phyloP scores from a whole-genome alignment of 2,797 vertebrate species.

The Danio albolineatus region DNA sequence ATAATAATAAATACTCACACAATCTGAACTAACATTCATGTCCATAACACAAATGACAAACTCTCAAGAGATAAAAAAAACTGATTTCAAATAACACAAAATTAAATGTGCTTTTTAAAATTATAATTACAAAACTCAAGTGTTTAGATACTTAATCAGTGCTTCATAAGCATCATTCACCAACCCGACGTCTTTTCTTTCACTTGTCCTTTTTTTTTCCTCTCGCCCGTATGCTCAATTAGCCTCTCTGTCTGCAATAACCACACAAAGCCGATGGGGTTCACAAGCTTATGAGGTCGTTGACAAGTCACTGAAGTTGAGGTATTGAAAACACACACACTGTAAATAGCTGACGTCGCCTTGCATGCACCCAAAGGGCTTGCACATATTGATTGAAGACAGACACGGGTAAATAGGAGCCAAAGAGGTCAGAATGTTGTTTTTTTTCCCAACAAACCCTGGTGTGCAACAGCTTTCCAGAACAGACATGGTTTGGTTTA shows the following conservation, averaged over 20 bases:
- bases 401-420: slow-evolving; percentile 52
- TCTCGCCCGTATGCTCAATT: slow-evolving; percentile 30
- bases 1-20: no score
- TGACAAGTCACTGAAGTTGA: slow-evolving; percentile 43
- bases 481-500: slow-evolving; percentile 64
- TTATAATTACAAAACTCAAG: background rate
- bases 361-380: slow-evolving; percentile 30
- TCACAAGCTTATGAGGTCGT: slow-evolving; percentile 29
- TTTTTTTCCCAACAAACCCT: slow-evolving; percentile 57
- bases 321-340: slow-evolving; percentile 37
- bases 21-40: background rate
- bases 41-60: background rate
- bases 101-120: background rate
- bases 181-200: background rate
- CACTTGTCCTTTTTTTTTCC: background rate
- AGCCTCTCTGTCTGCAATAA: slow-evolving; percentile 36
- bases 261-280: slow-evolving; percentile 31
- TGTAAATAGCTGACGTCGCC: slow-evolving; percentile 47
- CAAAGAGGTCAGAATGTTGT: slow-evolving; percentile 43
- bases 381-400: slow-evolving; percentile 52
- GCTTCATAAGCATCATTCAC: background rate
- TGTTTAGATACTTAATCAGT: background rate
- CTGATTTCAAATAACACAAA: background rate
- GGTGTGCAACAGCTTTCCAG: slow-evolving; percentile 63
- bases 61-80: background rate